phyloP scores from a whole-genome alignment of 2,113 vertebrate genomes.

The Prietella phreatophila region DNA sequence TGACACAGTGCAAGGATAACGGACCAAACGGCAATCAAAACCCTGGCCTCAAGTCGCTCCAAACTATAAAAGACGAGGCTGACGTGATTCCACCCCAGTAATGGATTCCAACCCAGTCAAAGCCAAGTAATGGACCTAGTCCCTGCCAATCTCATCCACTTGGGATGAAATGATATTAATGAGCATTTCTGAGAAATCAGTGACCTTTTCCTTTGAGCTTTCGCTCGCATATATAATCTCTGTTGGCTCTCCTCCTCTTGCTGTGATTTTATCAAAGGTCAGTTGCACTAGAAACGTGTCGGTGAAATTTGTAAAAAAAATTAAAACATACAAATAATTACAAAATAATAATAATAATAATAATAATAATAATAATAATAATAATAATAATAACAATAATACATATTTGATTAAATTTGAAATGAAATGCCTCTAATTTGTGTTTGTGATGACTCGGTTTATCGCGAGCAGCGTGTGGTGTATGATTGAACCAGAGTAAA shows the following conservation, averaged over 20 bases:
- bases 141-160: not conserved
- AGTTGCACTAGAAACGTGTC: not conserved
- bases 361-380: no score
- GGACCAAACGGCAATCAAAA: not conserved
- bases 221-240: not conserved
- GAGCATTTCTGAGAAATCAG: not conserved
- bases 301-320: not conserved
- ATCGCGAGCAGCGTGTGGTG: not conserved
- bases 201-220: not conserved
- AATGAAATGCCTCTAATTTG: not conserved
- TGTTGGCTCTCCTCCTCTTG: not conserved
- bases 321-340: no score
- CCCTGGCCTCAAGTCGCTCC: not conserved
- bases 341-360: no score
- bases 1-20: not conserved
- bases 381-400: no score
- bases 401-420: not conserved
- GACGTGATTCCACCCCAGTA: not conserved
- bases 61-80: conserved; percentile 3
- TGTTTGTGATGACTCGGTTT: not conserved
- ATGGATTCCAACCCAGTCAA: no score
- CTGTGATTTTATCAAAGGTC: not conserved
- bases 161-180: not conserved
- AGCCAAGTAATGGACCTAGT: not conserved
- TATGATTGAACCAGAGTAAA: conserved; percentile 47